Evolutionary conservation across 2,113 vertebrate species (phyloP).

Genomic region (Oncorhynchus keta): DNA sequence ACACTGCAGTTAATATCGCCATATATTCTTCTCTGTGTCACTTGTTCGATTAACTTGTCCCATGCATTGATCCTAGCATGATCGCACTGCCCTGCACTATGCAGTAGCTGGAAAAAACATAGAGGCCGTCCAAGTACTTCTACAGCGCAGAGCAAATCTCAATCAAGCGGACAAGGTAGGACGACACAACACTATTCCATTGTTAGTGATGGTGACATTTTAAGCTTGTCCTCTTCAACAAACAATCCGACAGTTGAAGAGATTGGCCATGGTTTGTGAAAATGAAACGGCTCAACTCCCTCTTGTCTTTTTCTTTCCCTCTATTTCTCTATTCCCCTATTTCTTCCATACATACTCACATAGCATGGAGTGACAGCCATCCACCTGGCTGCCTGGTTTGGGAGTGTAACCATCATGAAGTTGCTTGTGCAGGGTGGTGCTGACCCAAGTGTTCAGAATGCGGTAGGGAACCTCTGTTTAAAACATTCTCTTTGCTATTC

Average conservation of each 20-base stretch:
- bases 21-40: no score
- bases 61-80: conserved; percentile 64
- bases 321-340: neutral
- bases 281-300: neutral
- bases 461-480: conserved; percentile 63
- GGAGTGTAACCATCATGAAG: conserved; percentile 82
- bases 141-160: conserved; percentile 83
- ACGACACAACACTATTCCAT: neutral
- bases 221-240: neutral
- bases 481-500: neutral
- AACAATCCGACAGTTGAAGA: neutral
- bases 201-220: neutral
- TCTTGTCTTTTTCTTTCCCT: conserved; percentile 15
- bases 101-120: conserved; percentile 78
- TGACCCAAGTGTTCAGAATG: conserved; percentile 81
- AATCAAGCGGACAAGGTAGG: conserved; percentile 86
- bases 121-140: conserved; percentile 79
- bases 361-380: conserved; percentile 84
- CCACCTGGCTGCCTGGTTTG: conserved; percentile 90
- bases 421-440: conserved; percentile 85
- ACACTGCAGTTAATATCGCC: no score
- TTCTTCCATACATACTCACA: conserved; percentile 15
- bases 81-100: conserved; percentile 85
- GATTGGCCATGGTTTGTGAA: neutral
- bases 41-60: no score